These are phyloP conservation scores for Drosophila sordidula DNA, from an alignment of 2,888 invertebrate genomes.

Conservation along the genomic window DNA sequence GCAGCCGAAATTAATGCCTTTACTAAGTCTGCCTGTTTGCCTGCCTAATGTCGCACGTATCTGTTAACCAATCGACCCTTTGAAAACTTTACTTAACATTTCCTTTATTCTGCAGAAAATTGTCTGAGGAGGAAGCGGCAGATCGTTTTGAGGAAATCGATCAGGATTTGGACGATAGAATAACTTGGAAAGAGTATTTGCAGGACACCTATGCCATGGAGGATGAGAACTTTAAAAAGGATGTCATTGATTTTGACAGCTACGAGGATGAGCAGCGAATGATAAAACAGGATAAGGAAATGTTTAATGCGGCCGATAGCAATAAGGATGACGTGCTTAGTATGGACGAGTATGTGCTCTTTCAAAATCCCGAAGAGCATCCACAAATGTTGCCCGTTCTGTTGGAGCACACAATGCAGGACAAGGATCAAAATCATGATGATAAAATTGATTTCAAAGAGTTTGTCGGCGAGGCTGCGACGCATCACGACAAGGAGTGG, in stretches of 20 bases:
- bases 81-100: constrained; percentile 1
- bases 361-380: constrained; percentile 97
- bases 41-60: constrained; percentile 28
- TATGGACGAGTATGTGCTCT: constrained; percentile 92
- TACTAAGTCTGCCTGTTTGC: background rate
- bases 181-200: constrained; percentile 97
- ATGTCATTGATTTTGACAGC: constrained; percentile 85
- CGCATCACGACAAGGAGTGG: constrained; percentile 90
- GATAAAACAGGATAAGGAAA: constrained; percentile 92
- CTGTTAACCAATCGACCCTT: constrained; percentile 14
- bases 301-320: constrained; percentile 94
- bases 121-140: constrained; percentile 94
- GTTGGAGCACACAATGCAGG: constrained; percentile 92
- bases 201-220: constrained; percentile 94
- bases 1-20: constrained; percentile 15
- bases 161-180: constrained; percentile 91
- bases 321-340: constrained; percentile 92
- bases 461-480: constrained; percentile 85
- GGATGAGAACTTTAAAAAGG: constrained; percentile 85
- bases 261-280: constrained; percentile 87
- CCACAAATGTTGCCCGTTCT: constrained; percentile 93
- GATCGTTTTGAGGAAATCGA: constrained; percentile 95
- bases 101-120: constrained; percentile 86
- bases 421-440: constrained; percentile 94
- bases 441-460: constrained; percentile 92